Base-by-base conservation (phyloP, 2,888 invertebrate genomes). In the Pseudolycoriella hygida region DNA sequence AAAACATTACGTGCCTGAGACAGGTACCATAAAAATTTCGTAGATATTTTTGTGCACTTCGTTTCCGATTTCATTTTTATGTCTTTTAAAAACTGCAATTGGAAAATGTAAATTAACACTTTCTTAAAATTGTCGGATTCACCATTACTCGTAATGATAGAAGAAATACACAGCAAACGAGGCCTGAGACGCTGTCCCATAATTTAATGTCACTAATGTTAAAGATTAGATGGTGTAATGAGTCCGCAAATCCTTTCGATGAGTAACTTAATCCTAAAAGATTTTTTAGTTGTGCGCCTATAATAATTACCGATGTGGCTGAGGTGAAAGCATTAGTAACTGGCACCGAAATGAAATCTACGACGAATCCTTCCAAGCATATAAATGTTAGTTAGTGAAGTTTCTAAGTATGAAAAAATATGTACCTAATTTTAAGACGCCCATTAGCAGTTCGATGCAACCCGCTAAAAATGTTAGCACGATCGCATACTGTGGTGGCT, bases 311-410 rank as follows among this genome's bases (percentile, higher is more conserved):
- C 1, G 88, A 80, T 17, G 85, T 84, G 10, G 84, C 87, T 2
- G 86, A 80, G 38, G 87, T 87, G 61, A 89, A 89, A 2, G 85
- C 87, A 51, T 80, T 80, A 15, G 82, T 82, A 44, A 88, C 84
- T 10, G 87, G 79, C 19, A 79, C 71, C 1, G 88, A 85, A 53
- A 89, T 88, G 57, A 88, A 79, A 54, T 84, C 84, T 46, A 88
- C 80, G 52, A 88, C 66, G 61, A 87, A 86, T 44, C 87, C 88
- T 87, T 56, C 3, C 3, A 20, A 44, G 50, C 47, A 38, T 38
- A 32, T 32, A 3, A 18, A 42, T 39, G 40, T 44, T 18, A n/a
- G 34, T 32, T 18, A 45, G 20, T 34, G 34, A 3, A 34, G 30
- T 30, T 11, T 30, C 30, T 30, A 6, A 30, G 11, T 30, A 15